Evolutionary conservation across 2,797 vertebrate species (phyloP).

Genomic region (Scolopax rusticola): DNA sequence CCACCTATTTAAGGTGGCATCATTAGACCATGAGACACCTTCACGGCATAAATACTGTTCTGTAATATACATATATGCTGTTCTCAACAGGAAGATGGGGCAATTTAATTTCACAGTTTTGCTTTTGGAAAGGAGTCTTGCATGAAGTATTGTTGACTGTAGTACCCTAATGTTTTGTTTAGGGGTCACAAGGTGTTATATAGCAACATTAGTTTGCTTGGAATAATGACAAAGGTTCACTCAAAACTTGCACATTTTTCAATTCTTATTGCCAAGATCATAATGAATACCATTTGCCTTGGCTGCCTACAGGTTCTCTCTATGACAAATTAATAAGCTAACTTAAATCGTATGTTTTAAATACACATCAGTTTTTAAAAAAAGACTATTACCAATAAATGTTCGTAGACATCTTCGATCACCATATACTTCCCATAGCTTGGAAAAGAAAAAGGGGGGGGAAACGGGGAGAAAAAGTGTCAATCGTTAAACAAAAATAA

Average conservation of each 20-base stretch:
- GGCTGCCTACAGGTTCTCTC: not conserved
- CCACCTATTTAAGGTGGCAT: not conserved
- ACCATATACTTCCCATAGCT: conserved; percentile 97
- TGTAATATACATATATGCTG: not conserved
- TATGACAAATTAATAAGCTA: not conserved
- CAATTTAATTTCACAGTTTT: not conserved
- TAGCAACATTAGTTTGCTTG: not conserved
- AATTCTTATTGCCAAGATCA: not conserved
- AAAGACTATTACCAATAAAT: conserved; percentile 89
- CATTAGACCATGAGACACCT: not conserved
- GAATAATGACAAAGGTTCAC: not conserved
- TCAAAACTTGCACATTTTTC: not conserved
- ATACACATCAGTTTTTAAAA: not conserved
- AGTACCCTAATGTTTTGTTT: not conserved
- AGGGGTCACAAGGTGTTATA: not conserved
- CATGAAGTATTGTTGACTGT: not conserved
- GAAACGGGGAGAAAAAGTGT: not conserved
- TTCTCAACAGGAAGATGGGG: not conserved
- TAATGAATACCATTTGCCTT: not conserved
- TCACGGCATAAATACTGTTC: not conserved
- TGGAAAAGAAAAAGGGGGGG: not conserved
- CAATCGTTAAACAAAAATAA: not conserved
- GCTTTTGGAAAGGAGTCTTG: not conserved
- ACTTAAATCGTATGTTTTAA: not conserved
- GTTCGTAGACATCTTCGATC: conserved; percentile 94